Conservation (phyloP, 2,888 invertebrate species). For the Blastobasis adustella region DNA sequence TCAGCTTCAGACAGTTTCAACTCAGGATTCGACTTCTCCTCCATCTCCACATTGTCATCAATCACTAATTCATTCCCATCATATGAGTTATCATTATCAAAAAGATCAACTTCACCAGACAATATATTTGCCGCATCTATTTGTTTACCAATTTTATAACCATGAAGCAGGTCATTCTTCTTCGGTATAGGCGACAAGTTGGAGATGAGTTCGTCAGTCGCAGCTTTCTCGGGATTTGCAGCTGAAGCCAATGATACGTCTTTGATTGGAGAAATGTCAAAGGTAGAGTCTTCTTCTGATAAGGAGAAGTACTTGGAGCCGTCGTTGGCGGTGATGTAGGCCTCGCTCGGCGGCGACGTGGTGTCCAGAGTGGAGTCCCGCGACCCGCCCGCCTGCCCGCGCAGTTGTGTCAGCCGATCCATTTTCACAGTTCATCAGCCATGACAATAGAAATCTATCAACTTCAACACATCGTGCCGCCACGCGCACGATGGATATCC, state of each 20-base stretch:
- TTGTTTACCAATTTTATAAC: constrained; percentile 59
- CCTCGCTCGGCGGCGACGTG: constrained; percentile 52
- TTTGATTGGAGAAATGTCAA: constrained; percentile 49
- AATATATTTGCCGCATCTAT: constrained; percentile 67
- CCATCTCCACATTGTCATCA: constrained; percentile 57
- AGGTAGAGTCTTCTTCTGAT: constrained; percentile 57
- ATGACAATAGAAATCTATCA: constrained; percentile 33
- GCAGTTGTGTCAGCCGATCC: constrained; percentile 67
- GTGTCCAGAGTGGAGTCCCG: constrained; percentile 56
- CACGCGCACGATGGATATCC: constrained; percentile 2
- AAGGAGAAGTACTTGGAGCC: constrained; percentile 64
- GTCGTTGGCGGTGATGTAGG: constrained; percentile 62
- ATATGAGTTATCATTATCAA: constrained; percentile 70
- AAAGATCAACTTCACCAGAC: constrained; percentile 66
- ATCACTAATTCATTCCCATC: constrained; percentile 67
- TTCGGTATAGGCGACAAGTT: constrained; percentile 55
- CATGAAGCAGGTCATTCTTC: constrained; percentile 46
- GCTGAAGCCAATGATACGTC: constrained; percentile 38
- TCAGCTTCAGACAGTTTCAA: constrained; percentile 26
- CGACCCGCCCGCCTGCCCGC: constrained; percentile 50
- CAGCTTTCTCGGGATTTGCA: constrained; percentile 30
- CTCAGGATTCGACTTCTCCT: constrained; percentile 40
- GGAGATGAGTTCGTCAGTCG: constrained; percentile 43
- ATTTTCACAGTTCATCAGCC: constrained; percentile 67
- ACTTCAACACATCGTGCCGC: constrained; percentile 5